Evolutionary conservation across 1,140 invertebrate genomes (phyloP).

Genomic region (Probaryconus sp.): DNA sequence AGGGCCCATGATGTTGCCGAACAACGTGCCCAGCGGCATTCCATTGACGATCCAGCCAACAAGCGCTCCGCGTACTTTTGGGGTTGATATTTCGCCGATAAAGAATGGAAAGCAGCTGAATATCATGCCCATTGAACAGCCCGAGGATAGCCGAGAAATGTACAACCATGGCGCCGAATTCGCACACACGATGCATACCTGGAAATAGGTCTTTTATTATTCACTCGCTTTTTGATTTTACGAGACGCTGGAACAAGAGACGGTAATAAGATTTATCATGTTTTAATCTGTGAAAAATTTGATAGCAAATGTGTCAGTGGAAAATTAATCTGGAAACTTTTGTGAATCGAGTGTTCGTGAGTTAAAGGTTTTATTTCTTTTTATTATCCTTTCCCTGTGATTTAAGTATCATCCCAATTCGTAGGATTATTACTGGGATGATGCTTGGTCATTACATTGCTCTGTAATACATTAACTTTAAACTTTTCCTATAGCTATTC

Average conservation of each 20-base stretch:
- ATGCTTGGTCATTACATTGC: constrained; percentile 39
- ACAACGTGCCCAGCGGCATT: constrained; percentile 81
- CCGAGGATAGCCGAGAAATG: constrained; percentile 78
- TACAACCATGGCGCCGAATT: constrained; percentile 78
- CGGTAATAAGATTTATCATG: no score
- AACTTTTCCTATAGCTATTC: constrained; percentile 29
- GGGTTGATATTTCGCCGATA: constrained; percentile 81
- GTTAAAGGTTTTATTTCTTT: background rate
- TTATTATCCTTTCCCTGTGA: constrained; percentile 11
- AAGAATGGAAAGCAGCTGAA: constrained; percentile 83
- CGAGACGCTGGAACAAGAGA: no score
- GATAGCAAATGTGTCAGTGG: no score
- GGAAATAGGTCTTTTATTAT: background rate
- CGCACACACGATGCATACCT: constrained; percentile 78
- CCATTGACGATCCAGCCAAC: constrained; percentile 67
- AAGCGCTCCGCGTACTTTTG: constrained; percentile 82
- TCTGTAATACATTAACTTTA: constrained; percentile 20
- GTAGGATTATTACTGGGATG: constrained; percentile 10
- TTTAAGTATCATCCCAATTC: constrained; percentile 17
- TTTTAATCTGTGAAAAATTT: no score
- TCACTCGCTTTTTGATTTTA: background rate
- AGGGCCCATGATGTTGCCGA: constrained; percentile 83
- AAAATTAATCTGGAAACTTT: no score
- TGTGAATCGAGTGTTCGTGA: no score
- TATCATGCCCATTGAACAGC: constrained; percentile 82